These are phyloP conservation scores for Ellobium chinense DNA, from an alignment of 2,888 invertebrate species.

Conservation along the genomic window DNA sequence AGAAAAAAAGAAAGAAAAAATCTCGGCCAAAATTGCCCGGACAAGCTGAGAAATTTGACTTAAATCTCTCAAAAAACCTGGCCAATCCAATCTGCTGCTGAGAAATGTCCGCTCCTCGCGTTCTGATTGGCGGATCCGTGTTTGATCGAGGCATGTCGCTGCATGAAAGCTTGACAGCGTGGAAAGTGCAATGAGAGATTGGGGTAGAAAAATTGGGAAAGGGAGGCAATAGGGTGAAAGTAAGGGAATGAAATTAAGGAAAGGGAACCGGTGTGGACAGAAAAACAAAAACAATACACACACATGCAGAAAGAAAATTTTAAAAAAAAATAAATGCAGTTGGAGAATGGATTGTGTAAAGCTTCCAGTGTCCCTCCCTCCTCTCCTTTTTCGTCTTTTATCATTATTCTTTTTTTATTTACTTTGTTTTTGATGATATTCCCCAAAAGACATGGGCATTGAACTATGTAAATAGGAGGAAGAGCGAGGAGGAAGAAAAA, in stretches of 20 bases:
- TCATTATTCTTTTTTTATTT: too few relatives aligned
- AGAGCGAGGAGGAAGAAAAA: not conserved
- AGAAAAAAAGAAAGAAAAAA: too few relatives aligned
- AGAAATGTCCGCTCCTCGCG: conserved; percentile 5
- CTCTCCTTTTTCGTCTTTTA: not conserved
- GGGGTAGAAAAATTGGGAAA: not conserved
- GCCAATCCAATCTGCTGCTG: conserved; percentile 32
- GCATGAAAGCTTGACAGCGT: not conserved
- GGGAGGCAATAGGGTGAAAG: conserved; percentile 15
- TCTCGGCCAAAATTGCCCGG: not conserved
- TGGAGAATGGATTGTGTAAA: not conserved
- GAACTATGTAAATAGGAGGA: not conserved
- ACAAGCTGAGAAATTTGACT: conserved; percentile 1
- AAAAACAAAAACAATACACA: too few relatives aligned
- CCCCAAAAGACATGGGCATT: not conserved
- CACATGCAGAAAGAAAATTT: not conserved
- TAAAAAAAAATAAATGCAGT: conserved; percentile 22
- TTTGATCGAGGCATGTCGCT: conserved; percentile 13
- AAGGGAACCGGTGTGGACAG: not conserved
- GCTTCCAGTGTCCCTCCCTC: not conserved
- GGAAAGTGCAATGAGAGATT: conserved; percentile 14
- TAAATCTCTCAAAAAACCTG: conserved; percentile 27
- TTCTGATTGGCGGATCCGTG: conserved; percentile 17
- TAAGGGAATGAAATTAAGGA: conserved; percentile 31
- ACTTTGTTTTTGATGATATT: too few relatives aligned